Base-by-base conservation (phyloP, 2,113 vertebrate genomes). In the Axis porcinus region DNA sequence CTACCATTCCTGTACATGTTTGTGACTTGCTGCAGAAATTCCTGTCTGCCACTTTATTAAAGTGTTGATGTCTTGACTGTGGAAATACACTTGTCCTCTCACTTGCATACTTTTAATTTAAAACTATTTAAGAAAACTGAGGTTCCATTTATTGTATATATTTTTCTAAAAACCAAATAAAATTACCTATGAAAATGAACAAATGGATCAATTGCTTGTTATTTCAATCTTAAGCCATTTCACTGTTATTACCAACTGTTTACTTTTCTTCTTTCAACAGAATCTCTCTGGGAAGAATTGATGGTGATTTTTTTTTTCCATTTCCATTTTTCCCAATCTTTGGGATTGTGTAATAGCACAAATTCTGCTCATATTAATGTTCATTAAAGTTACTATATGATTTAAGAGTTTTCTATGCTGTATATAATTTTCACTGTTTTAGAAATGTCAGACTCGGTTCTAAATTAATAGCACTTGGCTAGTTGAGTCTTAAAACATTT, bases 131-230 rank as follows among this genome's bases (percentile, higher is more conserved):
- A 99, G 93, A 96, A 92, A 98, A 96, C 81, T 92, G 85, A 96
- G 96, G 94, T 98, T 97, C 88, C 83, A 79, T 87, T 97, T 97
- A 89, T 93, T 99, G 92, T 98, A 79, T 98, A 89, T 98, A 97
- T 98, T 98, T 99, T 99, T 98, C 98, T 98, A 98, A 98, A 97
- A 91, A 30, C 96, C 60, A 97, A 98, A 99, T 99, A 99, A 99
- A 99, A 88, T 58, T 97, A 97, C 91, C 70, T 95, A 30, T 64
- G 74, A 97, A 95, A 95, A 83, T 27, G 64, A 97, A 79, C 64
- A 67, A 52, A 81, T 81, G 43, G 45, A 52, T 86, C 50, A 64
- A 4, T 25, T 82, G 64, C 54, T 91, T 88, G 17, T 89, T 45
- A 60, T 60, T 96, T 58, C 58, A 78, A 57, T 50, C 40, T 57